Evolutionary conservation across 2,113 vertebrate genomes (phyloP).

Genomic region (Potamarius usumacintae): DNA sequence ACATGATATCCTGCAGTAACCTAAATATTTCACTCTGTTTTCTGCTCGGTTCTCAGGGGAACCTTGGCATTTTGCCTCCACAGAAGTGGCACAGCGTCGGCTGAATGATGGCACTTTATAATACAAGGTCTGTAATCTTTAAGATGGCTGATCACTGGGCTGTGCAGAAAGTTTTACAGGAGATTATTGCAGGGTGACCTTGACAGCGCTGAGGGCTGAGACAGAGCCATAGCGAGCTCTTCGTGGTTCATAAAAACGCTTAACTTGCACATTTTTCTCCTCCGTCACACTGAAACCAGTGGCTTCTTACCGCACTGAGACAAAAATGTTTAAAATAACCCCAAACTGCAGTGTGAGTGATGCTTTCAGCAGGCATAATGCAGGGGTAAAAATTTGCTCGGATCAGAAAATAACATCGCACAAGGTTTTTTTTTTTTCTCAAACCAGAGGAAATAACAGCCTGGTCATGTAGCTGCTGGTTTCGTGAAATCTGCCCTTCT

Average conservation of each 20-base stretch:
- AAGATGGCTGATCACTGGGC: slow-evolving; percentile 47
- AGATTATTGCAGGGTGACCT: slow-evolving; percentile 53
- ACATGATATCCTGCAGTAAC: neutral
- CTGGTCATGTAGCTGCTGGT: slow-evolving; percentile 29
- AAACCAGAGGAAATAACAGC: slow-evolving; percentile 22
- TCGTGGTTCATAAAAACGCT: slow-evolving; percentile 21
- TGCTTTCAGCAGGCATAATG: slow-evolving; percentile 14
- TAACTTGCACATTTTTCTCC: slow-evolving; percentile 28
- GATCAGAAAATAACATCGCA: slow-evolving; percentile 19
- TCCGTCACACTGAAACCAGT: neutral
- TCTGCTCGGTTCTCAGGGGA: slow-evolving; percentile 11
- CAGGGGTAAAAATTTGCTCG: neutral
- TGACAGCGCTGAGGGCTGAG: slow-evolving; percentile 31
- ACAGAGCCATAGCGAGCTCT: slow-evolving; percentile 29
- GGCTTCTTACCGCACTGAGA: neutral
- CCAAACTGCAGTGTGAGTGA: neutral
- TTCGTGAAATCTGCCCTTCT: slow-evolving; percentile 21
- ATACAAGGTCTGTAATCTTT: slow-evolving; percentile 50
- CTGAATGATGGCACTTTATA: slow-evolving; percentile 40
- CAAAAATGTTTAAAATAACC: neutral
- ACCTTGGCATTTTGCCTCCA: slow-evolving; percentile 24
- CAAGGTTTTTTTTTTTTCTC: too few relatives aligned
- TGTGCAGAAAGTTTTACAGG: slow-evolving; percentile 40
- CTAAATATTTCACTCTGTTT: neutral
- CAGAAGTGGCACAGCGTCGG: slow-evolving; percentile 21